Evolutionary conservation across 2,113 vertebrate genomes (phyloP).

Genomic region (Amia ocellicauda): DNA sequence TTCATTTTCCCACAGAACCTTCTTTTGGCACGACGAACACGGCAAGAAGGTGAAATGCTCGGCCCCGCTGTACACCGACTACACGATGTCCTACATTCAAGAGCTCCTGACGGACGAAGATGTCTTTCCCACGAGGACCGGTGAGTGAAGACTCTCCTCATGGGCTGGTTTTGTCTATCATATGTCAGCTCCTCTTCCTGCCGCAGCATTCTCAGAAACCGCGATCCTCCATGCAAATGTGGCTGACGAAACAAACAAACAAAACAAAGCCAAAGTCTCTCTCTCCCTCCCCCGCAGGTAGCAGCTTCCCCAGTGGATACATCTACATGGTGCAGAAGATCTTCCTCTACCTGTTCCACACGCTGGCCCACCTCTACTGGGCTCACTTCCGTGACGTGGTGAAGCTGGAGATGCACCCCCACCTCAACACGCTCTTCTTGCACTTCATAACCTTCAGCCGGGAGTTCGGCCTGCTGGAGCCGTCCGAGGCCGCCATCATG

Average conservation of each 20-base stretch:
- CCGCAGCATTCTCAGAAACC: too few species aligned
- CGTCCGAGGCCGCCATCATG: constrained; percentile 60
- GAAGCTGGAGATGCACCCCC: constrained; percentile 64
- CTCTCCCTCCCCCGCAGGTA: constrained; percentile 39
- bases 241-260: too few species aligned
- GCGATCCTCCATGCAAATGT: too few species aligned
- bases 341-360: constrained; percentile 68
- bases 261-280: background rate
- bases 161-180: too few species aligned
- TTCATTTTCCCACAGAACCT: constrained; percentile 45
- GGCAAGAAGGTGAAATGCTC: constrained; percentile 73
- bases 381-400: constrained; percentile 69
- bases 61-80: constrained; percentile 71
- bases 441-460: constrained; percentile 70
- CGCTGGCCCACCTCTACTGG: constrained; percentile 73
- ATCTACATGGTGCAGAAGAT: constrained; percentile 71
- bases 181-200: too few species aligned
- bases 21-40: constrained; percentile 71
- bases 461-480: constrained; percentile 65
- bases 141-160: constrained; percentile 36
- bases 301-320: constrained; percentile 61
- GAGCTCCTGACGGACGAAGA: constrained; percentile 70
- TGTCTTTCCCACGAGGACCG: constrained; percentile 70
- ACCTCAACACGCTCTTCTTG: constrained; percentile 72
- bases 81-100: constrained; percentile 74